These are phyloP conservation scores for Nephrotoma flavescens DNA, from an alignment of 2,888 invertebrate species.

Conservation along the genomic window DNA sequence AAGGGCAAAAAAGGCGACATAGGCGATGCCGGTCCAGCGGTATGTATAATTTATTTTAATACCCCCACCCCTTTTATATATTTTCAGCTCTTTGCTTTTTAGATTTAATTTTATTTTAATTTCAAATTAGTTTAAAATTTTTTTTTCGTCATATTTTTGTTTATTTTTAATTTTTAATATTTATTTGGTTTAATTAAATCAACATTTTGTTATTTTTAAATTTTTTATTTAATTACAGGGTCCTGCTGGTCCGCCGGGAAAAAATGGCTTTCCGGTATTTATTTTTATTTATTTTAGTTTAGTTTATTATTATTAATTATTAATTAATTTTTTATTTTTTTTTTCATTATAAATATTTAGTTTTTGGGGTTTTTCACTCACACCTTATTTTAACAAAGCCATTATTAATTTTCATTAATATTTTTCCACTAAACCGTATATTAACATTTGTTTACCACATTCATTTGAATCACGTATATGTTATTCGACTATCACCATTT, in stretches of 20 bases:
- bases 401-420: neutral
- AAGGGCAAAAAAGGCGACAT: conserved; percentile 79
- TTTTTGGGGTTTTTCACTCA: neutral
- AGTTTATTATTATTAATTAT: neutral
- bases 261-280: conserved; percentile 83
- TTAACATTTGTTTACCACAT: neutral
- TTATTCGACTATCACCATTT: neutral
- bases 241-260: conserved; percentile 64
- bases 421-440: neutral
- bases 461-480: neutral
- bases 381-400: neutral
- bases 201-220: conserved; percentile 13
- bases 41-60: conserved; percentile 36
- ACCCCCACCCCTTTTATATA: no score
- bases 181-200: conserved; percentile 3
- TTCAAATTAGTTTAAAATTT: neutral
- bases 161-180: neutral
- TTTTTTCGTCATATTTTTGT: neutral
- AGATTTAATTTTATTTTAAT: neutral
- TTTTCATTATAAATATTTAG: conserved; percentile 17
- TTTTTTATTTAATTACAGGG: conserved; percentile 43
- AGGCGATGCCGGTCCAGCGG: conserved; percentile 66
- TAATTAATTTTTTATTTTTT: no score
- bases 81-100: neutral
- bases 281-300: conserved; percentile 33